phyloP scores from a whole-genome alignment of 2,113 vertebrate species.

The Oophaga pumilio region DNA sequence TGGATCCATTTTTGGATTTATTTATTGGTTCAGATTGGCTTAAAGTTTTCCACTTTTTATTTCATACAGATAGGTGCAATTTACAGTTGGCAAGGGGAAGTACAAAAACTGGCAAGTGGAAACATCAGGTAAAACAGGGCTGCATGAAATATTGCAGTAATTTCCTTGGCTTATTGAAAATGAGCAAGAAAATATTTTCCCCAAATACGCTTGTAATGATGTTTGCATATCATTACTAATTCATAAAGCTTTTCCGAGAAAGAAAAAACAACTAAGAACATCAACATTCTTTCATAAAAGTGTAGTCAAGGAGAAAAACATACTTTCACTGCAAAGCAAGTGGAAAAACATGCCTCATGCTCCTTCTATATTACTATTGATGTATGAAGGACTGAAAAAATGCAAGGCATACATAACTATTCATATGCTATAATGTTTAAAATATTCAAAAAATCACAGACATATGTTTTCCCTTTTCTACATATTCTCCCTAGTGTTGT shows the following conservation, averaged over 20 bases:
- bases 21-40: not conserved
- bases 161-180: slow-evolving; percentile 10
- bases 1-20: not conserved
- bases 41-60: not conserved
- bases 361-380: not conserved
- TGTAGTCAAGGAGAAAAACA: slow-evolving; percentile 16
- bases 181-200: not conserved
- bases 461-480: too few relatives aligned
- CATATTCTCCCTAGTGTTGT: too few relatives aligned
- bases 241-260: not conserved
- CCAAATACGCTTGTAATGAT: slow-evolving; percentile 4
- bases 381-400: not conserved
- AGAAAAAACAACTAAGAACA: not conserved
- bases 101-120: not conserved
- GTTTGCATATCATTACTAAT: slow-evolving; percentile 34
- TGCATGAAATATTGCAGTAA: not conserved
- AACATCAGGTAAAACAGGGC: slow-evolving; percentile 4
- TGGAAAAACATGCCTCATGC: slow-evolving; percentile 24
- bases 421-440: slow-evolving; percentile 13
- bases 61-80: not conserved
- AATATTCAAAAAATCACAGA: not conserved
- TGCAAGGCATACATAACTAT: not conserved
- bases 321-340: slow-evolving; percentile 2
- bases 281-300: slow-evolving; percentile 19
- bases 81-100: not conserved